Conservation (phyloP, 2,797 vertebrate species). For the Bradypus variegatus region DNA sequence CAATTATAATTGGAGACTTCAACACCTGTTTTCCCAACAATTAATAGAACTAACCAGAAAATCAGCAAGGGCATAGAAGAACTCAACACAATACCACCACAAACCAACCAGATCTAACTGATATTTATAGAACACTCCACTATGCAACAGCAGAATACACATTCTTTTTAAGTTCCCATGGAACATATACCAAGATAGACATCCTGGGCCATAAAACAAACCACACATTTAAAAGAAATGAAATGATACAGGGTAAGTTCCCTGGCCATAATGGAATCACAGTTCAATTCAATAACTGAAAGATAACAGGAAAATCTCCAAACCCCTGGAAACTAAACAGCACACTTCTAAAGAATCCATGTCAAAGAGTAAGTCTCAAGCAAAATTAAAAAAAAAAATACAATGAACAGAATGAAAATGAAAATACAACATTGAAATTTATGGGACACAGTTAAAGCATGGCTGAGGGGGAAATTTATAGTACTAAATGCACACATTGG, state of each 20-base stretch:
- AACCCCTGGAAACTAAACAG: conserved; percentile 10
- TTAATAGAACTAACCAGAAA: neutral
- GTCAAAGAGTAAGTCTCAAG: neutral
- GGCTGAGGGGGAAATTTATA: neutral
- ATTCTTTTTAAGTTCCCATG: too few species aligned
- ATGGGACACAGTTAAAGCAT: neutral
- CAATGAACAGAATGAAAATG: conserved; percentile 8
- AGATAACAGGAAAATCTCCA: neutral
- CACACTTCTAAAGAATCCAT: neutral
- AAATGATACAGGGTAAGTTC: neutral
- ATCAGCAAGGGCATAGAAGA: neutral
- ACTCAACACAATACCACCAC: neutral
- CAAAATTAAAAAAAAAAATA: neutral
- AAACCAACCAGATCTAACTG: neutral
- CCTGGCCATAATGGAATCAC: neutral
- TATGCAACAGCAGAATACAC: too few species aligned
- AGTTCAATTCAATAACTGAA: conserved; percentile 18
- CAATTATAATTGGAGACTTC: neutral
- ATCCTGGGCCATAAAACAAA: neutral
- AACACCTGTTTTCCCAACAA: neutral
- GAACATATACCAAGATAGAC: neutral
- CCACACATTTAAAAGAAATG: neutral
- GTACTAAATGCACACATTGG: neutral
- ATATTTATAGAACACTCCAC: neutral
- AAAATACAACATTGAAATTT: conserved; percentile 9